Conservation (phyloP, 2,797 vertebrate genomes). For the Molossus alvarezi region DNA sequence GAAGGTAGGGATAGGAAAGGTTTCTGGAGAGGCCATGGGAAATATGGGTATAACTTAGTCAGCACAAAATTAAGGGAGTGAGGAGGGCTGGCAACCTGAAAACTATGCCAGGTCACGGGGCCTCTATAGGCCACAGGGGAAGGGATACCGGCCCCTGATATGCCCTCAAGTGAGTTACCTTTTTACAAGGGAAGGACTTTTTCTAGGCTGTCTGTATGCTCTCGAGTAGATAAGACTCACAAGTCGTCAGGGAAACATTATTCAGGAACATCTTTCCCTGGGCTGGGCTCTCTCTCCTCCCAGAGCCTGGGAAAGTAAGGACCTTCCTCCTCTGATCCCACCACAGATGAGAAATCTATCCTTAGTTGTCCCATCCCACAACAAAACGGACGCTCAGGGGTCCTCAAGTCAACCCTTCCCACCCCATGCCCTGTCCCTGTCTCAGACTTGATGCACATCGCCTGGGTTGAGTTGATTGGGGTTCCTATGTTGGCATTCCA, state of each 20-base stretch:
- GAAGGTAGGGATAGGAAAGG: not conserved
- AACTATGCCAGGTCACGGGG: not conserved
- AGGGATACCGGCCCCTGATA: not conserved
- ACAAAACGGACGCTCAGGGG: not conserved
- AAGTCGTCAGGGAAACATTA: not conserved
- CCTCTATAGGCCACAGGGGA: too few relatives aligned
- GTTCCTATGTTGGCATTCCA: conserved; percentile 64
- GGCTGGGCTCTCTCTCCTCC: not conserved
- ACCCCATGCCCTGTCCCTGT: not conserved
- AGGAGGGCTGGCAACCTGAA: not conserved
- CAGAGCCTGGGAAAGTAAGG: not conserved
- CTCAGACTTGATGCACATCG: not conserved
- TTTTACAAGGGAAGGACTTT: not conserved
- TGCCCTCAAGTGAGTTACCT: not conserved
- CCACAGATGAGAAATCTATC: not conserved
- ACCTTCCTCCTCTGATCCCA: not conserved
- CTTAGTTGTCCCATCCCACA: not conserved
- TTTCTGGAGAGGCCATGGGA: not conserved
- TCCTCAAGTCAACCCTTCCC: not conserved
- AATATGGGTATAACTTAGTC: not conserved
- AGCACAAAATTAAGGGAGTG: not conserved
- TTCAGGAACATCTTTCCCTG: not conserved
- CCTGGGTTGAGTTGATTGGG: conserved; percentile 37
- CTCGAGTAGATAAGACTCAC: not conserved
- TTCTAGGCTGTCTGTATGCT: not conserved